A percentile compares a stretch with the other conserved stretches of the same genome.
Evolutionary conservation across 2,113 vertebrate genomes (phyloP).

Genomic region (Rhombomys opimus): DNA sequence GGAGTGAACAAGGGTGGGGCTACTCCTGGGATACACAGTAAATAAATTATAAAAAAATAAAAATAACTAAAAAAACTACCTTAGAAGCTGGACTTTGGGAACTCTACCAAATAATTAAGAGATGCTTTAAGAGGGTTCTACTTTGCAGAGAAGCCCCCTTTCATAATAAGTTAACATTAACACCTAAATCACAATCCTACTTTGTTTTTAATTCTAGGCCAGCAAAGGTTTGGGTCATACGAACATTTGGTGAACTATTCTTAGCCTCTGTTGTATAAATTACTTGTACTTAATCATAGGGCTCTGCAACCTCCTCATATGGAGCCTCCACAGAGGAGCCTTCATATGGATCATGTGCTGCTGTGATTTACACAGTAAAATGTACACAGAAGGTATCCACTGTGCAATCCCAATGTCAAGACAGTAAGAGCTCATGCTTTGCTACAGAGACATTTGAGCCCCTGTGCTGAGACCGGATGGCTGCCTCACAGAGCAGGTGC

Average conservation of each 20-base stretch:
- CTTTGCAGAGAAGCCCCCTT: not conserved
- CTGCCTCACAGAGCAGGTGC: not conserved
- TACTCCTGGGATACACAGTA: too few species aligned
- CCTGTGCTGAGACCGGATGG: not conserved
- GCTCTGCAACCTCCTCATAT: not conserved
- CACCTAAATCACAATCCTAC: not conserved
- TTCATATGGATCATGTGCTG: fast-evolving
- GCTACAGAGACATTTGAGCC: not conserved
- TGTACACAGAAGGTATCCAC: not conserved
- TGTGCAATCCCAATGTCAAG: not conserved
- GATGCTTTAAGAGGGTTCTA: not conserved
- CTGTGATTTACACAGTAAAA: not conserved
- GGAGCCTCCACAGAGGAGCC: not conserved
- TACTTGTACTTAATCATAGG: too few species aligned
- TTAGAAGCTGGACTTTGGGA: not conserved
- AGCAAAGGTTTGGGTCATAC: not conserved
- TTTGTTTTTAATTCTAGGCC: not conserved
- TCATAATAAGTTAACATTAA: slow-evolving; percentile 31
- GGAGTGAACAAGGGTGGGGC: too few species aligned
- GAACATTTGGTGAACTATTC: not conserved
- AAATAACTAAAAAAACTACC: not conserved
- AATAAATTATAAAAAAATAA: too few species aligned
- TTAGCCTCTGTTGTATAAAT: not conserved
- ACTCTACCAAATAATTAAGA: not conserved
- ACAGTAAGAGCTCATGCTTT: not conserved